phyloP scores from a whole-genome alignment of 2,888 invertebrate genomes.

The Harpalus rubripes region DNA sequence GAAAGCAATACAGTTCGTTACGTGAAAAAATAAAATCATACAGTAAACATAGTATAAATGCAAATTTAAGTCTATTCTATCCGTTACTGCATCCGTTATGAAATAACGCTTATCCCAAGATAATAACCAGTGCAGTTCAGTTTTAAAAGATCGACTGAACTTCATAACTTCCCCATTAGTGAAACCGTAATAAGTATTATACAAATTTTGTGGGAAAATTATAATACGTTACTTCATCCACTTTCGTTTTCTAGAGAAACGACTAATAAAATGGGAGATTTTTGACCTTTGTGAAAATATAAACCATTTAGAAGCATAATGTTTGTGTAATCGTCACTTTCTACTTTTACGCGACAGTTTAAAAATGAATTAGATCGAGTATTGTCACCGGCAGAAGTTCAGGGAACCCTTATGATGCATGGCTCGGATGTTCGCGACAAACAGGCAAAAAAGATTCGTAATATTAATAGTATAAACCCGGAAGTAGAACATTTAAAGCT shows the following conservation, averaged over 20 bases:
- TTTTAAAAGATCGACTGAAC: conserved; percentile 15
- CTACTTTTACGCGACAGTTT: conserved; percentile 54
- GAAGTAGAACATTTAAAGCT: conserved; percentile 4
- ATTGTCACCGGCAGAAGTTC: conserved; percentile 11
- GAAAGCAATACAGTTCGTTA: not conserved
- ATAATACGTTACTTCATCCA: conserved; percentile 47
- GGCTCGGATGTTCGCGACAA: not conserved
- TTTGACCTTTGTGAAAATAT: conserved; percentile 57
- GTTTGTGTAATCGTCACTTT: conserved; percentile 54
- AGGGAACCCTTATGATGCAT: conserved; percentile 34
- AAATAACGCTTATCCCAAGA: conserved; percentile 37
- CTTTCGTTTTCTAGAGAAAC: conserved; percentile 51
- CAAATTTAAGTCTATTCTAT: not conserved
- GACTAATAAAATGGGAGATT: conserved; percentile 54
- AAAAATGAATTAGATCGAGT: conserved; percentile 57
- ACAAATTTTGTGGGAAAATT: conserved; percentile 31
- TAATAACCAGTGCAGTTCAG: conserved; percentile 35
- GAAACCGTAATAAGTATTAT: conserved; percentile 11
- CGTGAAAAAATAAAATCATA: not conserved
- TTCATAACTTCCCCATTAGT: conserved; percentile 15
- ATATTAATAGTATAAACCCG: not conserved
- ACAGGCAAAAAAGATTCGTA: not conserved
- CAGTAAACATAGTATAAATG: conserved; percentile 25
- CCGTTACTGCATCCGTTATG: conserved; percentile 34
- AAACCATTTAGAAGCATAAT: conserved; percentile 40